Conservation (phyloP, 2,113 vertebrate species). For the Actinemys pallida region DNA sequence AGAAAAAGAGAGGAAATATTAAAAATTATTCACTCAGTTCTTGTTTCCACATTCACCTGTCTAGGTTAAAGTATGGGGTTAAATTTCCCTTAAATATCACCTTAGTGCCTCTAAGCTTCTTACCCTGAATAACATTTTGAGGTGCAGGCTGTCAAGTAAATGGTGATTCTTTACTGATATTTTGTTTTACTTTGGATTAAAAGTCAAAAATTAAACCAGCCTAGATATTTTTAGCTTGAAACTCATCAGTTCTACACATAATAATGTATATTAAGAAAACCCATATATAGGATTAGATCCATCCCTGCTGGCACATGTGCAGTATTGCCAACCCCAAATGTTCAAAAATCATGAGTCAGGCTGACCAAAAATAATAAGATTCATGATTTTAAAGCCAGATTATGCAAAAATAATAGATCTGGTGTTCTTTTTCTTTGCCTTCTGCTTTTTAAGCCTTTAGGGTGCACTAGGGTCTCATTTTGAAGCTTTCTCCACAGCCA, state of each 20-base stretch:
- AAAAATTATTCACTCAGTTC: neutral
- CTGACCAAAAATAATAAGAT: neutral
- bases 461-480: neutral
- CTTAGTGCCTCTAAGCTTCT: neutral
- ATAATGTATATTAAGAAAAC: neutral
- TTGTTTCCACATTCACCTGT: neutral
- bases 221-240: neutral
- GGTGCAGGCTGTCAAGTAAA: neutral
- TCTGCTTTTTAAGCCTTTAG: neutral
- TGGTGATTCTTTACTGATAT: neutral
- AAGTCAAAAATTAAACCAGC: neutral
- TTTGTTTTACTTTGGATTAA: neutral
- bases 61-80: neutral
- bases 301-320: neutral
- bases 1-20: neutral
- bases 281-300: neutral
- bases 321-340: neutral
- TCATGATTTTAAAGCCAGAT: neutral
- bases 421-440: neutral
- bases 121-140: neutral
- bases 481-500: neutral
- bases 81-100: neutral
- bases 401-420: neutral
- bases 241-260: neutral
- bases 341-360: neutral